Evolutionary conservation across 2,888 invertebrate species (phyloP), one percentile per base, ranked within the genome.

Genomic region (Xestia ashworthii): DNA sequence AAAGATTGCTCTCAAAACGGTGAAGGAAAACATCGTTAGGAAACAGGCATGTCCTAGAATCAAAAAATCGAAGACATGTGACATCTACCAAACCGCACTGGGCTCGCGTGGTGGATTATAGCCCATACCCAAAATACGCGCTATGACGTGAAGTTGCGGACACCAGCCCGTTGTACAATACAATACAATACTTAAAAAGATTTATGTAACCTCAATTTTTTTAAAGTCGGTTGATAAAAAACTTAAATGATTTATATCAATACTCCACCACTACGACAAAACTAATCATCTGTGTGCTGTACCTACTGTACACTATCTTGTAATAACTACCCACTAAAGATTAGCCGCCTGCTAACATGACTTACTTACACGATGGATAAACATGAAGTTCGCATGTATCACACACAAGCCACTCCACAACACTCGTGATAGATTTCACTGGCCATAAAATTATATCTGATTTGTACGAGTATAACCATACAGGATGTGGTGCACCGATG

Each of bases 351-450:
- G 44, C 38, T 25, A 44, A 64, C 16, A 44, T 16, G 44, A 8
- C 53, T 32, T 38, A 41, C 58, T 19, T 41, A 32, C 62, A 74
- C 62, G 64, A 64, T 38, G 32, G 14, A 64, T 62, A 64, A 11
- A 50, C 75, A 64, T 76, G 75, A 74, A 75, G 32, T 75, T 74
- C 44, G 41, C 70, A 64, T 64, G 62, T 44, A 32, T 50, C n/a
- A 25, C n/a, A 14, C 22, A 25, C 65, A 65, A 32, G 32, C 3
- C 41, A 44, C 32, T 38, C 41, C 44, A 74, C 50, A 64, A n/a
- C 16, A 46, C 19, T 64, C 62, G 44, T 64, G 46, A 74, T 75
- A 74, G 19, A 74, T 75, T 75, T 64, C 22, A 46, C 9, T 50
- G n/a, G 11, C 62, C 44, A 64, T 76, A 46, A 38, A 75, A 32